Conservation (phyloP, 1,140 invertebrate species). For the Lepidurus packardi region DNA sequence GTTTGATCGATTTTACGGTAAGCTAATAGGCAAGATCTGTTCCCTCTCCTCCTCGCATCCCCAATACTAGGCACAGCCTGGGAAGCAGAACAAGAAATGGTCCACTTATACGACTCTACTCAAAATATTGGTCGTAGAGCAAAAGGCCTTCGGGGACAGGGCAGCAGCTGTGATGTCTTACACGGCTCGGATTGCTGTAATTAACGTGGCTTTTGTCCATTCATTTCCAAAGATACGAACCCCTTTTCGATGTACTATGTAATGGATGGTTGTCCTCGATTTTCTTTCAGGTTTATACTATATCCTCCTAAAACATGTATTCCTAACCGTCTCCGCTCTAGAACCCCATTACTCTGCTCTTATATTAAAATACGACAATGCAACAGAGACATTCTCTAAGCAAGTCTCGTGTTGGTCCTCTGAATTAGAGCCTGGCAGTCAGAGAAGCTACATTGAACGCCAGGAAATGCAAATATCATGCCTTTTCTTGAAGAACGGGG, state of each 20-base stretch:
- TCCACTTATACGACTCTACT: background rate
- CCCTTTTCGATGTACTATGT: background rate
- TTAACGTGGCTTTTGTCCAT: slow-evolving; percentile 4
- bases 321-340: background rate
- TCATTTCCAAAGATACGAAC: background rate
- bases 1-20: slow-evolving; percentile 15
- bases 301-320: background rate
- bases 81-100: background rate
- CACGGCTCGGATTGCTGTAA: background rate
- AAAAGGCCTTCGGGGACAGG: background rate
- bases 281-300: background rate
- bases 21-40: slow-evolving; percentile 21
- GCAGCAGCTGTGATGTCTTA: background rate
- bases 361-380: background rate
- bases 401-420: background rate
- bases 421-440: background rate
- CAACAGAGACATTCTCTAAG: background rate
- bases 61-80: background rate
- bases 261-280: background rate
- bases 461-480: background rate
- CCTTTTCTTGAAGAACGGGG: background rate
- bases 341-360: background rate
- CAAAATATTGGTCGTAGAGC: background rate
- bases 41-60: background rate
- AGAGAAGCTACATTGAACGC: background rate